These are phyloP conservation scores for Gymnarchus niloticus DNA, from an alignment of 2,113 vertebrate genomes.

Conservation along the genomic window DNA sequence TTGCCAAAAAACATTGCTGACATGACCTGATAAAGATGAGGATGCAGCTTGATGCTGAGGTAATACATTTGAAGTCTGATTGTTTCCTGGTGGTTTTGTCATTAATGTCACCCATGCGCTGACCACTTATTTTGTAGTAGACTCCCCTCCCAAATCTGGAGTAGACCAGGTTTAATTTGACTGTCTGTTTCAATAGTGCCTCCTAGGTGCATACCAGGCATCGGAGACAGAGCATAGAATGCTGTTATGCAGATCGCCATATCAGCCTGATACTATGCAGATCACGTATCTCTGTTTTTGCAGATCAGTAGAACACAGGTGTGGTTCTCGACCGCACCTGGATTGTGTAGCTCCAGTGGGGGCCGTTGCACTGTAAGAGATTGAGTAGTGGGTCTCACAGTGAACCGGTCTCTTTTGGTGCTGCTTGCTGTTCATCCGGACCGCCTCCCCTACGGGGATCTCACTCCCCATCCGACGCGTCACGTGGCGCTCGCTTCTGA, in stretches of 20 bases:
- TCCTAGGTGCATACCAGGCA: background rate
- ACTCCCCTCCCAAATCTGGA: background rate
- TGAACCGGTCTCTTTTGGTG: slow-evolving; percentile 82
- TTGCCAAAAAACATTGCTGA: background rate
- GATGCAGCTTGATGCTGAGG: no score
- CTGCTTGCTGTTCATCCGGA: slow-evolving; percentile 40
- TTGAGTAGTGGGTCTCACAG: slow-evolving; percentile 83
- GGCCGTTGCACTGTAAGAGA: slow-evolving; percentile 84
- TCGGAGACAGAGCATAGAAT: background rate
- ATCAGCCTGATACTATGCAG: background rate
- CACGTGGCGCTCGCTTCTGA: background rate
- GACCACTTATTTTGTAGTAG: background rate
- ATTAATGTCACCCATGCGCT: background rate
- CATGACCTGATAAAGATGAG: background rate
- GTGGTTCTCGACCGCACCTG: background rate
- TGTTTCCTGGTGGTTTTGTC: background rate
- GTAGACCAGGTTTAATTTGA: background rate
- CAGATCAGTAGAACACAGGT: background rate
- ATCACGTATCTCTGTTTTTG: background rate
- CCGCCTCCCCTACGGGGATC: background rate
- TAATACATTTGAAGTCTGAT: background rate
- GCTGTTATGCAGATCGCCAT: slow-evolving; percentile 10
- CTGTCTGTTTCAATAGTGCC: background rate
- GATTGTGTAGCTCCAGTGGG: slow-evolving; percentile 61
- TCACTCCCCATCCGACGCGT: background rate